Evolutionary conservation across 1,140 invertebrate species (phyloP).

Genomic region (Heliconius melpomene): DNA sequence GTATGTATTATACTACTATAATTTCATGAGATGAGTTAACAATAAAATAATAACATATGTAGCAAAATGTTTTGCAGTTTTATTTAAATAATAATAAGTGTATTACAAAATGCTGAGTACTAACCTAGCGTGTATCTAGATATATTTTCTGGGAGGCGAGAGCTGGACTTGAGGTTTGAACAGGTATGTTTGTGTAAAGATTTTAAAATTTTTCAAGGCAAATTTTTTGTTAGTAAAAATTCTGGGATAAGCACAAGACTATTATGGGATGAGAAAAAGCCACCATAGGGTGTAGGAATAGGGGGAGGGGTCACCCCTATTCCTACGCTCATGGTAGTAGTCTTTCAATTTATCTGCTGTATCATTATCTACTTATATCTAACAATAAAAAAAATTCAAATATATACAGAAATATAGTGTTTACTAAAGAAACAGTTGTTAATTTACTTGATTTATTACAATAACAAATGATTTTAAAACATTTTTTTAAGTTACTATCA

Average conservation of each 20-base stretch:
- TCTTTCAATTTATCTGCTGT: constrained; percentile 42
- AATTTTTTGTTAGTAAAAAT: too few relatives aligned
- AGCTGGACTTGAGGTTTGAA: too few relatives aligned
- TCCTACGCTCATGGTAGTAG: constrained; percentile 24
- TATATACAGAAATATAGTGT: constrained; percentile 71
- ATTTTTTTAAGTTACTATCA: neutral
- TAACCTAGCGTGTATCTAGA: neutral
- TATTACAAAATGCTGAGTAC: constrained; percentile 47
- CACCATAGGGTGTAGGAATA: too few relatives aligned
- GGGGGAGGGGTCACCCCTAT: too few relatives aligned
- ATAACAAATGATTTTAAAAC: neutral
- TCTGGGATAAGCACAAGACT: too few relatives aligned
- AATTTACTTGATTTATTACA: constrained; percentile 13
- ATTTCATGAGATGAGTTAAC: constrained; percentile 22
- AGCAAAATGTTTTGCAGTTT: constrained; percentile 22
- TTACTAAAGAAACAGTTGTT: constrained; percentile 20
- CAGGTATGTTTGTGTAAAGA: too few relatives aligned
- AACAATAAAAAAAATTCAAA: constrained; percentile 67
- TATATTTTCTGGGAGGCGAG: too few relatives aligned
- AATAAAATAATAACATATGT: constrained; percentile 12
- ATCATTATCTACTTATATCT: constrained; percentile 75
- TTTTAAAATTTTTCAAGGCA: too few relatives aligned
- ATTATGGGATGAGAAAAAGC: too few relatives aligned
- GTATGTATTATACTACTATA: constrained; percentile 18
- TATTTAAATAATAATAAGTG: constrained; percentile 30